Evolutionary conservation across 30 jellyfish, hydroid and myxozoan species (phyloP).

Genomic region (Turritopsis rubra): DNA sequence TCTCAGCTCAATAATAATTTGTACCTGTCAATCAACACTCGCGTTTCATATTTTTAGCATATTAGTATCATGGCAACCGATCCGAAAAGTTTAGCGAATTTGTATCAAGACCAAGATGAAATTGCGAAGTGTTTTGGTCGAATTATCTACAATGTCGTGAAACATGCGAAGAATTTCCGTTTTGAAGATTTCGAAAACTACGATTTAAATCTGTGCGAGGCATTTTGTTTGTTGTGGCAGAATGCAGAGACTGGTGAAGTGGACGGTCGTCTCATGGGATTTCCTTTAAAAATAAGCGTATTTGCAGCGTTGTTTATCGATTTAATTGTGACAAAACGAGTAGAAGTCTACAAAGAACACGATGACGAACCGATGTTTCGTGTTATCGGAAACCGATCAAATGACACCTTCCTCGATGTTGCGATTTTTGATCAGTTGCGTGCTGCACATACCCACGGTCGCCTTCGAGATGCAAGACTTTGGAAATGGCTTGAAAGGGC

Average conservation of each 20-base stretch:
- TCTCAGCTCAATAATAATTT: too few relatives aligned
- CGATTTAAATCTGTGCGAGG: constrained; percentile 81
- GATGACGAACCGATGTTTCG: constrained; percentile 77
- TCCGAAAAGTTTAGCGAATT: constrained; percentile 87
- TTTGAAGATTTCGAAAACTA: constrained; percentile 55
- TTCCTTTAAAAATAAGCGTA: constrained; percentile 90
- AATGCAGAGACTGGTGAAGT: constrained; percentile 95
- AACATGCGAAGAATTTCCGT: constrained; percentile 45
- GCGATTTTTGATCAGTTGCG: constrained; percentile 77
- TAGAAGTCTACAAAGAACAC: constrained; percentile 47
- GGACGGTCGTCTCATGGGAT: constrained; percentile 88
- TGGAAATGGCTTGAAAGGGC: constrained; percentile 88
- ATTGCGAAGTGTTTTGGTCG: constrained; percentile 79
- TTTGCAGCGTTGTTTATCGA: constrained; percentile 93
- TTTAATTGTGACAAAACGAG: constrained; percentile 55
- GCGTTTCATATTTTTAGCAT: not conserved
- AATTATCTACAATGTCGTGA: constrained; percentile 48
- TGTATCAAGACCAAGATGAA: constrained; percentile 94
- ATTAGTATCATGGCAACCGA: constrained; percentile 49
- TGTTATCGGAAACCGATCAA: constrained; percentile 36
- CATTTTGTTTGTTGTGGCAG: constrained; percentile 93
- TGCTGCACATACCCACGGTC: constrained; percentile 38
- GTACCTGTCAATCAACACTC: too few relatives aligned
- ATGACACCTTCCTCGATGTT: constrained; percentile 57
- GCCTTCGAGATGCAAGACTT: constrained; percentile 51